These are phyloP conservation scores for Montipora cactus DNA, from an alignment of 64 coral and sea anemone genomes.

Conservation along the genomic window DNA sequence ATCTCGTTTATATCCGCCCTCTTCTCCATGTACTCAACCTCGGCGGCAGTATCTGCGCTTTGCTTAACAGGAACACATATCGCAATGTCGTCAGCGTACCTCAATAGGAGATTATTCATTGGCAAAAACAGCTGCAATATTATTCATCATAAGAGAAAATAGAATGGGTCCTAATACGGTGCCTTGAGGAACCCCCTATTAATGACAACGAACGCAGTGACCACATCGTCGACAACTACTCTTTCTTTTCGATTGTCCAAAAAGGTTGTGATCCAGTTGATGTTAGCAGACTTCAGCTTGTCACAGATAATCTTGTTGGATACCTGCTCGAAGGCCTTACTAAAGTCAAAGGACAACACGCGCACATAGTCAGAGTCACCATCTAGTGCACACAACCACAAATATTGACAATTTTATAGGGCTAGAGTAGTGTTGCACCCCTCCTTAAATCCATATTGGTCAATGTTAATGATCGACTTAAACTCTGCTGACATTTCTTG, in stretches of 20 bases:
- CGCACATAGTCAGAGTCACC: not conserved
- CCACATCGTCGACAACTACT: constrained; percentile 1
- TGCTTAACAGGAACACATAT: constrained; percentile 1
- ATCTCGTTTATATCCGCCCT: not conserved
- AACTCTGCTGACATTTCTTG: not conserved
- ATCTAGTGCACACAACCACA: not conserved
- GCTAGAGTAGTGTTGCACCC: not conserved
- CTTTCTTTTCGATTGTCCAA: constrained; percentile 12
- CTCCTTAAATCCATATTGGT: constrained; percentile 4
- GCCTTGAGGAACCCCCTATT: constrained; percentile 13
- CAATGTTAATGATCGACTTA: not conserved
- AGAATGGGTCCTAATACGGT: constrained; percentile 22
- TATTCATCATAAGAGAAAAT: constrained; percentile 29
- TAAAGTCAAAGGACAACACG: constrained; percentile 27
- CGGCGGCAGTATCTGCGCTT: not conserved
- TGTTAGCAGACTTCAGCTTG: constrained; percentile 10
- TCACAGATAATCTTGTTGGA: constrained; percentile 26
- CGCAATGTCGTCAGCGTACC: not conserved
- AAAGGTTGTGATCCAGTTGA: not conserved
- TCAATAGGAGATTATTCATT: not conserved
- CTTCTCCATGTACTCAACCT: not conserved
- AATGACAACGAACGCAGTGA: not conserved
- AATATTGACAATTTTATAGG: not conserved
- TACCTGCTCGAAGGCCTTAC: constrained; percentile 17
- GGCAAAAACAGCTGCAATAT: not conserved